Evolutionary conservation across 2,113 vertebrate species (phyloP).

Genomic region (Merops nubicus): DNA sequence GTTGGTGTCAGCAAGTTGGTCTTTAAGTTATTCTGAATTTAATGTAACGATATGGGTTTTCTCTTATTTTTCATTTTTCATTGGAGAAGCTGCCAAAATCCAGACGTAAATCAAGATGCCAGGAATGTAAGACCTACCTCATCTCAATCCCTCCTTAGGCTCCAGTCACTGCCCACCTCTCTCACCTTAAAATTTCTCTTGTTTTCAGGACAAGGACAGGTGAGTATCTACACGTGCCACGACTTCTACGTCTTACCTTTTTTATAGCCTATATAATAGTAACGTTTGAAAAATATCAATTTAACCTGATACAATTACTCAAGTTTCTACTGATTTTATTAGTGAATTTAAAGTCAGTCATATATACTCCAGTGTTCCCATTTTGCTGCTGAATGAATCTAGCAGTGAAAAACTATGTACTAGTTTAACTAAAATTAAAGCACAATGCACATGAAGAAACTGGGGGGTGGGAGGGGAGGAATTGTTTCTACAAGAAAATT

Average conservation of each 20-base stretch:
- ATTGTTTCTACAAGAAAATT: not conserved
- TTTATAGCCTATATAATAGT: not conserved
- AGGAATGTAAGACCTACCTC: not conserved
- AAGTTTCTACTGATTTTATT: not conserved
- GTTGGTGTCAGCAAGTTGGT: not conserved
- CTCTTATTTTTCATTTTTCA: not conserved
- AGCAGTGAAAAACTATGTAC: not conserved
- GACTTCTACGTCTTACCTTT: not conserved
- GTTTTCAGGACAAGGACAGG: not conserved
- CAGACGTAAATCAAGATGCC: not conserved
- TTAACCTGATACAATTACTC: not conserved
- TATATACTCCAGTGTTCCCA: not conserved
- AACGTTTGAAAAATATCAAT: not conserved
- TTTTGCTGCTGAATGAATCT: not conserved
- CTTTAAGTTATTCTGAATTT: not conserved
- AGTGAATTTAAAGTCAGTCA: not conserved
- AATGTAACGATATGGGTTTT: not conserved
- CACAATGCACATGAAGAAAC: not conserved
- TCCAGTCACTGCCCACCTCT: not conserved
- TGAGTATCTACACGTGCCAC: not conserved
- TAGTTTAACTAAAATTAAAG: not conserved
- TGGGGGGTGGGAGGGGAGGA: too few species aligned
- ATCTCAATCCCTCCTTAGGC: accelerated
- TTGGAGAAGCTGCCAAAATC: not conserved
- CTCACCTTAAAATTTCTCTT: not conserved